Conservation (phyloP, 2,797 vertebrate species). For the Anguilla megastoma region DNA sequence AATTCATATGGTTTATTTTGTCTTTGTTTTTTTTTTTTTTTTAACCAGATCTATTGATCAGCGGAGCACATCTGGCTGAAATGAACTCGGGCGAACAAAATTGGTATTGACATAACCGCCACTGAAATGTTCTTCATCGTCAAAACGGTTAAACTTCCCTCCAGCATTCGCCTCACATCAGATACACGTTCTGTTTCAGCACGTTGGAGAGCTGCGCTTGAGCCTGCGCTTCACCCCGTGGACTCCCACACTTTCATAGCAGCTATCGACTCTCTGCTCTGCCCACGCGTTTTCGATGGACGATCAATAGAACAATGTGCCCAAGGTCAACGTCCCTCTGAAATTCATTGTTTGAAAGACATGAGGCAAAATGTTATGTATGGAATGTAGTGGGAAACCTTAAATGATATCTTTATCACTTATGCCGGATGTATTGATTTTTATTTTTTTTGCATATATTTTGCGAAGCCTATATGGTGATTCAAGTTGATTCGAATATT, state of each 20-base stretch:
- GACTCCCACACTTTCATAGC: conserved; percentile 45
- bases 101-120: conserved; percentile 43
- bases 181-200: conserved; percentile 9
- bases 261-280: conserved; percentile 40
- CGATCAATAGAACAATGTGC: conserved; percentile 18
- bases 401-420: neutral
- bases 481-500: neutral
- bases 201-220: conserved; percentile 21
- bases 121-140: conserved; percentile 20
- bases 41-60: conserved; percentile 40
- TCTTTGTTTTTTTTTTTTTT: conserved; percentile 25
- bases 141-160: conserved; percentile 22
- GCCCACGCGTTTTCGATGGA: conserved; percentile 37
- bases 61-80: conserved; percentile 22
- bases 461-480: neutral
- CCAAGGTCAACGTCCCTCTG: conserved; percentile 32
- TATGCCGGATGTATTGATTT: neutral
- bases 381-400: neutral
- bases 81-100: conserved; percentile 45
- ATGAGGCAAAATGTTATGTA: neutral
- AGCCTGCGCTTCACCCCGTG: conserved; percentile 32
- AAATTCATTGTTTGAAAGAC: neutral
- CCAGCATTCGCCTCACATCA: neutral
- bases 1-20: conserved; percentile 52
- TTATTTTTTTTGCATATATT: neutral